These are phyloP conservation scores for Australoheros facetus DNA, from an alignment of 2,797 vertebrate genomes.

Conservation along the genomic window DNA sequence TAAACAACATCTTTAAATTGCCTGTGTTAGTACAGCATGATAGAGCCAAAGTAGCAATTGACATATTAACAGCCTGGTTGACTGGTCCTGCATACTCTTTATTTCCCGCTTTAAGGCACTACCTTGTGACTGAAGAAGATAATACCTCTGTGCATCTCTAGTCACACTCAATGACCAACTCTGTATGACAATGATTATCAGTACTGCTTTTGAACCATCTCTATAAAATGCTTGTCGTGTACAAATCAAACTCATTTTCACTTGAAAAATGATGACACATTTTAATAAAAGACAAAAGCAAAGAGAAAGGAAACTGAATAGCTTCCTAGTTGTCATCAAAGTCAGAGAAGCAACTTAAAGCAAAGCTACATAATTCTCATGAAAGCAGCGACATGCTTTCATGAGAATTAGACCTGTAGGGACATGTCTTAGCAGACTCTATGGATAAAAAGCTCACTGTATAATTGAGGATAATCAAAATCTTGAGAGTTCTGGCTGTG, in stretches of 20 bases:
- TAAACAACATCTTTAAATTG: neutral
- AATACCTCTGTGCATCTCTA: neutral
- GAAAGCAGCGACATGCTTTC: slow-evolving; percentile 13
- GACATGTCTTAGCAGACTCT: slow-evolving; percentile 19
- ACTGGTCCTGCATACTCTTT: neutral
- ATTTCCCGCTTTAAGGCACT: neutral
- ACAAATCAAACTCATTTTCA: neutral
- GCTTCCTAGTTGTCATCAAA: slow-evolving; percentile 16
- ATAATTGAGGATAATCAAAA: slow-evolving; percentile 27
- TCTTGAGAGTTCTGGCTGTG: slow-evolving; percentile 10
- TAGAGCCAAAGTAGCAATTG: neutral
- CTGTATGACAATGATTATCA: neutral
- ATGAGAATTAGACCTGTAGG: slow-evolving; percentile 6
- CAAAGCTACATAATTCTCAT: neutral
- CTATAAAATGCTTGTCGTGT: neutral
- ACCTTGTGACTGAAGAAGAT: neutral
- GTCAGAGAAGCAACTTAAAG: slow-evolving; percentile 21
- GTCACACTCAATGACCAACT: neutral
- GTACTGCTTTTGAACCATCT: neutral
- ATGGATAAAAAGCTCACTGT: slow-evolving; percentile 1
- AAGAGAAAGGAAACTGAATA: slow-evolving; percentile 5
- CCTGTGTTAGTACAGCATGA: neutral
- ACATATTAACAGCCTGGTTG: neutral
- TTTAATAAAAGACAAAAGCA: slow-evolving; percentile 8
- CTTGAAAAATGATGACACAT: neutral